A percentile compares a stretch with the other conserved stretches of the same genome.
Evolutionary conservation across 1,140 invertebrate species (phyloP).

Genomic region (Lasioglossum baleicum): DNA sequence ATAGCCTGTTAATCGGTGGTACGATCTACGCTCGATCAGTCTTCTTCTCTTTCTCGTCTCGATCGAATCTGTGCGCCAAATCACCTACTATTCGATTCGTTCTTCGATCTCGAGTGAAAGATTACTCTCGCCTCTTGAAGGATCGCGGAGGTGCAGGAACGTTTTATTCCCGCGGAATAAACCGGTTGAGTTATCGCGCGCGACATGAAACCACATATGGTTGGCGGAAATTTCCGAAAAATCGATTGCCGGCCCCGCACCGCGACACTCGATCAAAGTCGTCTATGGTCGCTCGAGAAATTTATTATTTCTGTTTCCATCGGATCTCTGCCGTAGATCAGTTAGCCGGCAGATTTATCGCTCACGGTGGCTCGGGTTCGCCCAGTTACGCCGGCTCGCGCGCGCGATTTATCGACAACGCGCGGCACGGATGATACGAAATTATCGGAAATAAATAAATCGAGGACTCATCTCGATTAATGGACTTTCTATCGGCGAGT

Average conservation of each 20-base stretch:
- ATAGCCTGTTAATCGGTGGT: too few relatives aligned
- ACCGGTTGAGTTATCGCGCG: not conserved
- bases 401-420: not conserved
- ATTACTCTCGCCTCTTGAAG: too few relatives aligned
- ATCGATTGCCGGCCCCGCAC: slow-evolving; percentile 1
- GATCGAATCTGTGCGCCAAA: too few relatives aligned
- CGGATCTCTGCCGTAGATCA: not conserved
- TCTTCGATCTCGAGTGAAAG: too few relatives aligned
- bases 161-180: too few relatives aligned
- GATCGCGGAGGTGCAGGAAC: not conserved
- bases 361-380: too few relatives aligned
- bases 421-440: not conserved
- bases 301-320: slow-evolving; percentile 1
- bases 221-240: slow-evolving; percentile 13
- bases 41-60: too few relatives aligned
- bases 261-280: not conserved
- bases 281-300: not conserved
- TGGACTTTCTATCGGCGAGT: not conserved
- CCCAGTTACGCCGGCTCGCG: not conserved
- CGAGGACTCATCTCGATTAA: not conserved
- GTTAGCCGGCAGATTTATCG: too few relatives aligned
- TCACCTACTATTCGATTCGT: too few relatives aligned
- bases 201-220: not conserved
- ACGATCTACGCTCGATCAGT: too few relatives aligned
- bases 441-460: not conserved